phyloP scores from a whole-genome alignment of 2,113 vertebrate genomes.

The Lipotes vexillifer region DNA sequence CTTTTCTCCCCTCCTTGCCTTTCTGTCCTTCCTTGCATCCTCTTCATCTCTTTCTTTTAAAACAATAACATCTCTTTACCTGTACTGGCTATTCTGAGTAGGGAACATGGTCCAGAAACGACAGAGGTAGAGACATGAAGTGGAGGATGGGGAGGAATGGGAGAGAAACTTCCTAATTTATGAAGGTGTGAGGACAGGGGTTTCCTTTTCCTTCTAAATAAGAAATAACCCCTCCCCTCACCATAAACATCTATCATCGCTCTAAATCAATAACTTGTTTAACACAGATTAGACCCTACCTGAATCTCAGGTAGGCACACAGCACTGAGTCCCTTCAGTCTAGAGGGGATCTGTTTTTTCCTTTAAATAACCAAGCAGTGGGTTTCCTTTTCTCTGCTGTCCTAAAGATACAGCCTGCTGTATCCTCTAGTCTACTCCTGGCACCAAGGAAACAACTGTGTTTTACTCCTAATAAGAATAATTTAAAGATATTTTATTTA shows the following conservation, averaged over 20 bases:
- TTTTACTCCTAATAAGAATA: neutral
- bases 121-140: neutral
- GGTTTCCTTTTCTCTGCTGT: neutral
- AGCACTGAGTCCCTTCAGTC: neutral
- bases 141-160: neutral
- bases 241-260: neutral
- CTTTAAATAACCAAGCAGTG: neutral
- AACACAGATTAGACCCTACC: too few species aligned
- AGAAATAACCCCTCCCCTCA: neutral
- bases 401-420: neutral
- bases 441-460: neutral
- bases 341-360: neutral
- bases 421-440: neutral
- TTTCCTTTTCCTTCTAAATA: neutral
- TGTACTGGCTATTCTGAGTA: neutral
- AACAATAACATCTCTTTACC: neutral
- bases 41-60: neutral
- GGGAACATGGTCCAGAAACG: neutral
- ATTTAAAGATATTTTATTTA: neutral
- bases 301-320: neutral
- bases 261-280: neutral
- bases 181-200: neutral
- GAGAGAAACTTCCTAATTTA: neutral
- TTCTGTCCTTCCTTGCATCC: accelerated
- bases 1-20: too few species aligned